A percentile compares a stretch with the other conserved stretches of the same genome.
Evolutionary conservation across 2,888 invertebrate genomes (phyloP).

Genomic region (Tiliacea citrago): DNA sequence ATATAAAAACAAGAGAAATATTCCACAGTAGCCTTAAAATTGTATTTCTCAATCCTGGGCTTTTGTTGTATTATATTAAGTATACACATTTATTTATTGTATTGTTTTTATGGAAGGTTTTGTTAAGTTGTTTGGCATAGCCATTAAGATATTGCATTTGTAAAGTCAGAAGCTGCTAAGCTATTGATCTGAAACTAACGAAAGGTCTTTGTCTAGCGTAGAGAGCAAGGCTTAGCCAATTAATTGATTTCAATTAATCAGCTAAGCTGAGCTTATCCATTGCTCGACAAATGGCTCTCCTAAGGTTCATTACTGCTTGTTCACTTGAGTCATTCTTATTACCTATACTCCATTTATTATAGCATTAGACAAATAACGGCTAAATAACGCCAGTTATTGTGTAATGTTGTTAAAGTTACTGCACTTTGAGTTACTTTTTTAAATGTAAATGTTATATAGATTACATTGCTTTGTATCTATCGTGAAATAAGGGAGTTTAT

Average conservation of each 20-base stretch:
- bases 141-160: not conserved
- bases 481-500: too few relatives aligned
- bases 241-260: constrained; percentile 4
- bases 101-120: not conserved
- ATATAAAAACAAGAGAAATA: not conserved
- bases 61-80: not conserved
- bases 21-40: not conserved
- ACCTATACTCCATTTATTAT: too few relatives aligned
- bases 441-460: too few relatives aligned
- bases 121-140: not conserved
- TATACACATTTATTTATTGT: too few relatives aligned
- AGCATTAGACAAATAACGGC: too few relatives aligned
- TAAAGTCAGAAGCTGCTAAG: not conserved
- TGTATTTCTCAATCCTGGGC: too few relatives aligned
- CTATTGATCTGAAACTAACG: not conserved
- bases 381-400: too few relatives aligned
- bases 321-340: not conserved
- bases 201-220: not conserved
- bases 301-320: not conserved
- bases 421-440: too few relatives aligned
- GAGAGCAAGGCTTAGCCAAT: not conserved
- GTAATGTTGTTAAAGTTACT: too few relatives aligned
- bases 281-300: not conserved
- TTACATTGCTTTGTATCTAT: too few relatives aligned
- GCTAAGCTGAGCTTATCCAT: not conserved